A percentile compares a stretch with the other conserved stretches of the same genome.
Evolutionary conservation across 2,113 vertebrate species (phyloP).

Genomic region (Lamprotornis superbus): DNA sequence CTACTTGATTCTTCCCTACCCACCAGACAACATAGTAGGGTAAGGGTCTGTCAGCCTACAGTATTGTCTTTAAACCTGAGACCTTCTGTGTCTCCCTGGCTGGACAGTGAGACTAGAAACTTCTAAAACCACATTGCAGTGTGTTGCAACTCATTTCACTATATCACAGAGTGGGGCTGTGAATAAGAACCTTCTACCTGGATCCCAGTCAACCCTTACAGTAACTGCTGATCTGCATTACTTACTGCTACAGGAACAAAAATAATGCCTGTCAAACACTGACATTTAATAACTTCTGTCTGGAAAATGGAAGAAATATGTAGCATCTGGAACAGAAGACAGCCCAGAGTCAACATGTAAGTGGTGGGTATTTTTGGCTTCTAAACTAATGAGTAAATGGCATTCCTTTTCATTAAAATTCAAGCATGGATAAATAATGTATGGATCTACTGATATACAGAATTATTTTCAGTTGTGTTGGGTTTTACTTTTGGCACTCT

Average conservation of each 20-base stretch:
- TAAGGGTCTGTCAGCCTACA: background rate
- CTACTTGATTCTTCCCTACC: background rate
- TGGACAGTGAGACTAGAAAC: background rate
- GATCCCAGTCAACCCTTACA: conserved; percentile 8
- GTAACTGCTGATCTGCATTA: conserved; percentile 19
- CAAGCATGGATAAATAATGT: conserved; percentile 33
- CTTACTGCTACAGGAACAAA: conserved; percentile 7
- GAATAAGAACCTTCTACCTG: conserved; percentile 27
- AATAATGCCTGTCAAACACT: conserved; percentile 37
- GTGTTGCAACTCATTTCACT: background rate
- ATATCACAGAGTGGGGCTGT: background rate
- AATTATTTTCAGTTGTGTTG: background rate
- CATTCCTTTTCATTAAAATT: conserved; percentile 25
- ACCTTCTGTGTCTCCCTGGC: background rate
- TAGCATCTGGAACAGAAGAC: conserved; percentile 9
- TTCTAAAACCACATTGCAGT: background rate
- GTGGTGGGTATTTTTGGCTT: background rate
- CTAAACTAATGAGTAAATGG: conserved; percentile 23
- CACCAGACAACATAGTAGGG: background rate
- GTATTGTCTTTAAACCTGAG: background rate
- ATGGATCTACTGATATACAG: background rate
- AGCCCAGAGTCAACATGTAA: background rate
- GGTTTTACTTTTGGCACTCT: background rate
- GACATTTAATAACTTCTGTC: background rate
- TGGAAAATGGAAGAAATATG: conserved; percentile 5